Evolutionary conservation across 1,140 invertebrate species (phyloP).

Genomic region (Apis cerana): DNA sequence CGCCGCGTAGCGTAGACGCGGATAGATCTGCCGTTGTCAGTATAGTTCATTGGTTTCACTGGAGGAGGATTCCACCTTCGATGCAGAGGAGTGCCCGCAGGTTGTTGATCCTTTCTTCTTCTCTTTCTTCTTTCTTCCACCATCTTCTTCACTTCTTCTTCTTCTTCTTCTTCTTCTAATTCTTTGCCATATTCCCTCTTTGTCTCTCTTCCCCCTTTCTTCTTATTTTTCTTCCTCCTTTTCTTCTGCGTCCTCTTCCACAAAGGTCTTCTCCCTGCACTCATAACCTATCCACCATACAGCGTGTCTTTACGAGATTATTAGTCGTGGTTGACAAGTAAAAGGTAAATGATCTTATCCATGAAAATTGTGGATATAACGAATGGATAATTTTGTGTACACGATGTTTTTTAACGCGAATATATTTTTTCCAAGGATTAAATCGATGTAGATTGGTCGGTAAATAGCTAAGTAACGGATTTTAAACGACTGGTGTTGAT

Average conservation of each 20-base stretch:
- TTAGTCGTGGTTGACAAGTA: slow-evolving; percentile 70
- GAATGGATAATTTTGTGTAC: neutral
- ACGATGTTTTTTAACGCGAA: slow-evolving; percentile 16
- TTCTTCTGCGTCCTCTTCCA: neutral
- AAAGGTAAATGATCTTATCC: slow-evolving; percentile 55
- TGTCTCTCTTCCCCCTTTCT: neutral
- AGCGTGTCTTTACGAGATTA: slow-evolving; percentile 69
- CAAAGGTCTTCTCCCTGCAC: slow-evolving; percentile 45
- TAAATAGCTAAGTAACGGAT: neutral
- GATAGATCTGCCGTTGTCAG: slow-evolving; percentile 64
- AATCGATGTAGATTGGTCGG: neutral
- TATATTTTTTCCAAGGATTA: slow-evolving; percentile 34
- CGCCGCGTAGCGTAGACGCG: slow-evolving; percentile 37
- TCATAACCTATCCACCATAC: slow-evolving; percentile 55
- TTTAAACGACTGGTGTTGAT: neutral
- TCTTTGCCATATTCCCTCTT: slow-evolving; percentile 6
- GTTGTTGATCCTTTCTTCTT: slow-evolving; percentile 74
- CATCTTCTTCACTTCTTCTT: slow-evolving; percentile 2
- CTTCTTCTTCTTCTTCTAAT: neutral
- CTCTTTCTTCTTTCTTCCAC: slow-evolving; percentile 41
- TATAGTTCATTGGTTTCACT: slow-evolving; percentile 58
- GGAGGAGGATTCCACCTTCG: slow-evolving; percentile 54
- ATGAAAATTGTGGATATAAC: slow-evolving; percentile 39
- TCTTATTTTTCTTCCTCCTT: neutral
- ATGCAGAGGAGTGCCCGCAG: slow-evolving; percentile 67